phyloP scores from a whole-genome alignment of 2,888 invertebrate genomes.

The Catocala nupta region DNA sequence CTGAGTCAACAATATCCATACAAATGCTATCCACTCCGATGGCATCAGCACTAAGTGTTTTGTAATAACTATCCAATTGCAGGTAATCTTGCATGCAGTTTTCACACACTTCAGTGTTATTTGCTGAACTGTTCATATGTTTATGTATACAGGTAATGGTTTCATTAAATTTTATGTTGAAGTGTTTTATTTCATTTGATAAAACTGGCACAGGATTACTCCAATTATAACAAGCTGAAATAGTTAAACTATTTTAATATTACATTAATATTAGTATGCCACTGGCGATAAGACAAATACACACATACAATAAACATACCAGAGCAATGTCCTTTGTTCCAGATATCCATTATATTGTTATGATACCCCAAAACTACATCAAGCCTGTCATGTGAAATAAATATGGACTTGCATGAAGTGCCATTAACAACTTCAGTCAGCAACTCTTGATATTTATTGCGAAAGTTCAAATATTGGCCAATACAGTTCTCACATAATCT shows the following conservation, averaged over 20 bases:
- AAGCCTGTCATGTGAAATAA: constrained; percentile 88
- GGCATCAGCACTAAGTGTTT: constrained; percentile 83
- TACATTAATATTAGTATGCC: background rate
- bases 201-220: constrained; percentile 71
- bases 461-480: constrained; percentile 82
- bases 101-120: constrained; percentile 78
- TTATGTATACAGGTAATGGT: constrained; percentile 78
- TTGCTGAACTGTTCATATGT: constrained; percentile 58
- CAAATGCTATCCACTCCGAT: constrained; percentile 88
- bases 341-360: constrained; percentile 84
- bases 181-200: constrained; percentile 83
- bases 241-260: constrained; percentile 17
- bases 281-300: background rate
- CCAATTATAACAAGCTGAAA: constrained; percentile 88
- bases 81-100: constrained; percentile 86
- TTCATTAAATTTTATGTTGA: constrained; percentile 77
- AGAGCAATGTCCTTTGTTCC: constrained; percentile 89
- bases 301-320: constrained; percentile 71
- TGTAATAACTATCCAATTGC: constrained; percentile 86
- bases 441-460: constrained; percentile 83
- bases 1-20: constrained; percentile 90
- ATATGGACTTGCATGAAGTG: constrained; percentile 87
- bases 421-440: constrained; percentile 75
- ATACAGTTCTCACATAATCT: constrained; percentile 88
- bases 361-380: constrained; percentile 88